phyloP scores from a whole-genome alignment of 2,113 vertebrate genomes.

The Dasypus novemcinctus region DNA sequence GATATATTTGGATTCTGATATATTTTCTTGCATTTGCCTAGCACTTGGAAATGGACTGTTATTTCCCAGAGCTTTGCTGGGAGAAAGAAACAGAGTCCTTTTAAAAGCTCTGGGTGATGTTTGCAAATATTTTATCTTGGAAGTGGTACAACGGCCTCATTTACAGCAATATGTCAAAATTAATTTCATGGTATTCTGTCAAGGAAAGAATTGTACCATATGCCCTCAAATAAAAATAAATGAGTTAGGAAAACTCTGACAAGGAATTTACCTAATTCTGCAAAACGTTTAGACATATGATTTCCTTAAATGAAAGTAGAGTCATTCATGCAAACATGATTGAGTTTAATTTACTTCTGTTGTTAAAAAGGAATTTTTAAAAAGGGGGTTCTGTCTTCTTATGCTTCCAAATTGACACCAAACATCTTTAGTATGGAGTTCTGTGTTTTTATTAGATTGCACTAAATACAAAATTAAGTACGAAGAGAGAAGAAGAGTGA shows the following conservation, averaged over 20 bases:
- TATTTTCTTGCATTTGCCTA: neutral
- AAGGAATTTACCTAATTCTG: conserved; percentile 43
- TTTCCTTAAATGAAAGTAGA: conserved; percentile 14
- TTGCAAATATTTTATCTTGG: conserved; percentile 31
- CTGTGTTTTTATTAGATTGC: conserved; percentile 34
- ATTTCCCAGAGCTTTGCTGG: neutral
- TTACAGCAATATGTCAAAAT: conserved; percentile 34
- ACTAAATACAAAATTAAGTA: conserved; percentile 46
- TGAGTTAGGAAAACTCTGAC: conserved; percentile 46
- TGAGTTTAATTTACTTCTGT: conserved; percentile 28
- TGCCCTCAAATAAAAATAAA: conserved; percentile 46
- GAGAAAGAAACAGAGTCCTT: conserved; percentile 11
- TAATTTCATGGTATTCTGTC: conserved; percentile 42
- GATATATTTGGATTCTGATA: conserved; percentile 4
- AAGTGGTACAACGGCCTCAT: neutral
- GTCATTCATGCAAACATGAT: conserved; percentile 35
- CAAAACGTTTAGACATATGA: neutral
- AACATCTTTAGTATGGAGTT: neutral
- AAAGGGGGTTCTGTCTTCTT: neutral
- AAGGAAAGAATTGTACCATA: conserved; percentile 25
- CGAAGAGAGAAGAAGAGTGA: neutral
- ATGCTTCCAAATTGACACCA: conserved; percentile 1
- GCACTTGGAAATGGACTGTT: neutral
- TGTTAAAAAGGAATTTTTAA: conserved; percentile 43
- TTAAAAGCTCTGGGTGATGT: neutral